Base-by-base conservation (phyloP, 2,113 vertebrate genomes). In the Cyphomyrus plagiostoma region DNA sequence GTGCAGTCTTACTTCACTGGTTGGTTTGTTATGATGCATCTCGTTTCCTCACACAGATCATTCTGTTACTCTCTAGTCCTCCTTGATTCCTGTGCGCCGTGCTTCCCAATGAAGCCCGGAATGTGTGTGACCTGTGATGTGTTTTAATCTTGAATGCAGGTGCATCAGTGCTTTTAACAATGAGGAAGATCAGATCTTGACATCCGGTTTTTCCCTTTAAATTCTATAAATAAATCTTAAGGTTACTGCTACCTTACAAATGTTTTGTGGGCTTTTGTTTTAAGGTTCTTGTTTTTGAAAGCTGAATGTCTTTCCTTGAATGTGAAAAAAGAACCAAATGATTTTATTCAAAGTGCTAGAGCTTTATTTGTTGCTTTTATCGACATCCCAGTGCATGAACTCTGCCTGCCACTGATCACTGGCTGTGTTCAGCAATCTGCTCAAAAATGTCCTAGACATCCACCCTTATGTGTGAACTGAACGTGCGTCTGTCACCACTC, bases 161-260 rank as follows among this genome's bases (percentile, higher is more conserved):
- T 88, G 85, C 30, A 50, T 83, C 86, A 80, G 77, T 91, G 88
- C 83, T 89, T 93, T 88, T 87, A 87, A 87, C 83, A 88, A 89
- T 89, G 90, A 89, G 56, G 90, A 84, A 91, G 53, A 82, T 70
- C 89, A 91, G 91, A 90, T 87, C 84, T 91, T 90, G 56, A 88
- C 89, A 90, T 91, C 77, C 90, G 86, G 89, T 86, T 90, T 89
- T 91, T 93, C 91, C 90, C 91, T 92, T 95, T 95, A 90, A 92
- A 89, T 91, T 91, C 91, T 92, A 92, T 70, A 86, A 95, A 95
- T 95, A 95, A 95, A 95, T 92, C 80, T 91, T 58, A 91, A 92
- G 92, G 90, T 94, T 93, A 91, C 91, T 92, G 92, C 90, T 90
- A 94, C 92, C 89, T 91, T 91, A 92, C 92, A 50, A 50, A 83